phyloP scores from a whole-genome alignment of 2,797 vertebrate genomes.

The Myripristis jacobus region DNA sequence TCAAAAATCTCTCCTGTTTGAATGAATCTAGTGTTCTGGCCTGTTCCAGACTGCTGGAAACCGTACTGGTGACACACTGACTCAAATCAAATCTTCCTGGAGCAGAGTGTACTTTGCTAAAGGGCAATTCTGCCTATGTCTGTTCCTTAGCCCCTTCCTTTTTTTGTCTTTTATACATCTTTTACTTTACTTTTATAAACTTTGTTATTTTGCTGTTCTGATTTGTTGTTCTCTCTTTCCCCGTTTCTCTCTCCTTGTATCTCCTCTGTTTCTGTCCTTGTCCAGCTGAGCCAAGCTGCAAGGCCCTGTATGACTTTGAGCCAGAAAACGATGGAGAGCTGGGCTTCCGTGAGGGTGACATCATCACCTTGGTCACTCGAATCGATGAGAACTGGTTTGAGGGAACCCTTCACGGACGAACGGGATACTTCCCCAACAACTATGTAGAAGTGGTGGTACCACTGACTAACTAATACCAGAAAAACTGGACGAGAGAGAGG shows the following conservation, averaged over 20 bases:
- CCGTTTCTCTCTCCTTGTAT: not conserved
- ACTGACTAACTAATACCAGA: conserved; percentile 84
- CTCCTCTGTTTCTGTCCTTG: conserved; percentile 4
- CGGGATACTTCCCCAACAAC: conserved; percentile 96
- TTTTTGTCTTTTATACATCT: not conserved
- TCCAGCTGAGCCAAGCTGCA: conserved; percentile 91
- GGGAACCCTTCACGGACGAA: conserved; percentile 89
- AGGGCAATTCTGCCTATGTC: conserved; percentile 6
- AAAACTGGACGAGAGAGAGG: conserved; percentile 1
- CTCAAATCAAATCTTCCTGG: conserved; percentile 13
- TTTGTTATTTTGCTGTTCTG: conserved; percentile 1
- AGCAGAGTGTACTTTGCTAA: conserved; percentile 1
- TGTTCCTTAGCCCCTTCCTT: not conserved
- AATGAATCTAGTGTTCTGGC: conserved; percentile 1
- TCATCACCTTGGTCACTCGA: conserved; percentile 93
- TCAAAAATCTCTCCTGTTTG: conserved; percentile 15
- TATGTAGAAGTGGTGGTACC: conserved; percentile 96
- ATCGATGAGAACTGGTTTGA: conserved; percentile 99
- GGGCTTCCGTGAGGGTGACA: conserved; percentile 93
- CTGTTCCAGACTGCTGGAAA: conserved; percentile 37
- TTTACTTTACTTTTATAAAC: conserved; percentile 8
- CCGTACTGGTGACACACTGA: conserved; percentile 9
- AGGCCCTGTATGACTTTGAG: conserved; percentile 96
- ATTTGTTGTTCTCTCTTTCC: conserved; percentile 17
- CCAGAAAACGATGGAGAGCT: conserved; percentile 95